Percentiles rank a stretch among this genome's conserved stretches.
phyloP scores from a whole-genome alignment of 2,113 vertebrate species.

The Serilophus lunatus region DNA sequence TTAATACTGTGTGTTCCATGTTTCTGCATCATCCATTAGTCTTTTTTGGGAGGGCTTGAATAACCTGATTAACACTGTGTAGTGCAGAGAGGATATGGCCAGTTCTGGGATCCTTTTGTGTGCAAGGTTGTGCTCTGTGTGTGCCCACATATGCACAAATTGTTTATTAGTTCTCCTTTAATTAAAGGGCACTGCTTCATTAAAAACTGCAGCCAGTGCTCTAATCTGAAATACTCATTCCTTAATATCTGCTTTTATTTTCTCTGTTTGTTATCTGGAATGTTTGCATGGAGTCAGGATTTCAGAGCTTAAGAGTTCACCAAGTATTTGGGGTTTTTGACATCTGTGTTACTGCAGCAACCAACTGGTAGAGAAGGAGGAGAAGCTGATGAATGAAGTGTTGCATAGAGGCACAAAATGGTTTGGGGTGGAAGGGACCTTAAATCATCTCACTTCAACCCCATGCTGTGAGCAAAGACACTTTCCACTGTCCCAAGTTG shows the following conservation, averaged over 20 bases:
- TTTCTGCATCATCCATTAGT: background rate
- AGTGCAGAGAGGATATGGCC: background rate
- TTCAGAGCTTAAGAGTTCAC: background rate
- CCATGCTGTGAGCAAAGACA: background rate
- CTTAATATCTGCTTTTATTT: background rate
- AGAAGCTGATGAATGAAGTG: background rate
- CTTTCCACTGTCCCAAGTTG: background rate
- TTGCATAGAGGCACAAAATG: background rate
- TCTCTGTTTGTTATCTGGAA: background rate
- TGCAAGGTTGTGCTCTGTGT: background rate
- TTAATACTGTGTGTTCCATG: background rate
- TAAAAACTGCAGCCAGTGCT: background rate
- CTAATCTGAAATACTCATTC: background rate
- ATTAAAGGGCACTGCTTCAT: background rate
- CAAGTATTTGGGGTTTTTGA: background rate
- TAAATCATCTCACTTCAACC: background rate
- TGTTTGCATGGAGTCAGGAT: background rate
- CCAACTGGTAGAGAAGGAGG: background rate
- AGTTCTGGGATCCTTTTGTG: background rate
- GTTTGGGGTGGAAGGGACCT: background rate
- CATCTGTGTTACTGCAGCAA: background rate
- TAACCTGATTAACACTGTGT: background rate
- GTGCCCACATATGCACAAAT: background rate
- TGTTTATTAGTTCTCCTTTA: background rate
- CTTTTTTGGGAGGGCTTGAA: background rate